These are phyloP conservation scores for Amblyraja radiata DNA, from an alignment of 2,797 vertebrate genomes.

Conservation along the genomic window DNA sequence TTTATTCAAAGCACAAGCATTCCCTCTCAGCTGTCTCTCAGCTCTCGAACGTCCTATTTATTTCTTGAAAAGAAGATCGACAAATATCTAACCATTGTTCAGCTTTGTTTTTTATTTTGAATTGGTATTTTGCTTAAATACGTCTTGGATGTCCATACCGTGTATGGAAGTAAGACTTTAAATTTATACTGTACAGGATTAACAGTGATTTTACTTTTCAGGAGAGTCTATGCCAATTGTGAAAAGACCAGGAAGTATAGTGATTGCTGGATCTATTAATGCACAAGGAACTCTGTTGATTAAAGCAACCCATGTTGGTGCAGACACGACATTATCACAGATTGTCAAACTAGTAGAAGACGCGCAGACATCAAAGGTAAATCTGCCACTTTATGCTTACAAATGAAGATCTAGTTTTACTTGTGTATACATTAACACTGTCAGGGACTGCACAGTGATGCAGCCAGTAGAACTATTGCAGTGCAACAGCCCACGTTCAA, in stretches of 20 bases:
- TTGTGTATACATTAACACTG: background rate
- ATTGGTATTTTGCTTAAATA: background rate
- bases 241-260: constrained; percentile 80
- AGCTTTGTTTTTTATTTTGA: background rate
- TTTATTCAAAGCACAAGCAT: too few relatives aligned
- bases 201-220: constrained; percentile 46
- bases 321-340: constrained; percentile 84
- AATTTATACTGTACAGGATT: background rate
- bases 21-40: background rate
- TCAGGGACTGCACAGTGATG: too few relatives aligned
- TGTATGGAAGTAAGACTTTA: background rate
- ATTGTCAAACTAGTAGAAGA: constrained; percentile 92
- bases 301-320: constrained; percentile 83
- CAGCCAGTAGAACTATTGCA: too few relatives aligned
- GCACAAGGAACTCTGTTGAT: constrained; percentile 81
- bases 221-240: constrained; percentile 92
- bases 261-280: constrained; percentile 92
- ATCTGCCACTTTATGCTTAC: background rate
- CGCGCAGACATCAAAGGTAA: constrained; percentile 92
- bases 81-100: background rate
- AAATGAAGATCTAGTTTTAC: background rate
- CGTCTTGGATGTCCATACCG: background rate
- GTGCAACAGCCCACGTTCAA: too few relatives aligned
- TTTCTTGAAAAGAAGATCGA: background rate
- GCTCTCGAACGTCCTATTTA: background rate